Conservation (phyloP, 2,888 invertebrate species). For the Eucera pruinosa region DNA sequence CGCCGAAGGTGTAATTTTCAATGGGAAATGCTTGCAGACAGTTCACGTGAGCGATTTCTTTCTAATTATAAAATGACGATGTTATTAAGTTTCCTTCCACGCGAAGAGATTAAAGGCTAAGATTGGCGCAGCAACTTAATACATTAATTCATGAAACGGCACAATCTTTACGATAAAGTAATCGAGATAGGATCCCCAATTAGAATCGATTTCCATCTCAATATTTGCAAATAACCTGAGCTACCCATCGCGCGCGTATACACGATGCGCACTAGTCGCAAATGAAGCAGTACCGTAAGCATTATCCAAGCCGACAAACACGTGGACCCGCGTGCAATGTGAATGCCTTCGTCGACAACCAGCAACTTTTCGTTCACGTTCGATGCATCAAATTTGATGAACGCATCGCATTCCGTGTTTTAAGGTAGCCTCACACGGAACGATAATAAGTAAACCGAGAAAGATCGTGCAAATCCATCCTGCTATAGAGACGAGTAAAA, state of each 20-base stretch:
- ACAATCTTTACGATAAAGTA: background rate
- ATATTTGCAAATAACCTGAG: background rate
- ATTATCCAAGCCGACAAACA: constrained; percentile 15
- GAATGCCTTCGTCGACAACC: constrained; percentile 28
- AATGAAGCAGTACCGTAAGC: constrained; percentile 39
- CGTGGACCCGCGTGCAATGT: constrained; percentile 34
- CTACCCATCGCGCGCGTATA: background rate
- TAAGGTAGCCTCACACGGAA: constrained; percentile 4
- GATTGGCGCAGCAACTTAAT: too few relatives aligned
- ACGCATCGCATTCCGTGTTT: constrained; percentile 23
- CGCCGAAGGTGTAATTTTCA: too few relatives aligned
- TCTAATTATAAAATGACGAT: too few relatives aligned
- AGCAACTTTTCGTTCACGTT: constrained; percentile 28
- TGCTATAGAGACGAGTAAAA: too few relatives aligned
- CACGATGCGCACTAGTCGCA: background rate
- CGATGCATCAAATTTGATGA: constrained; percentile 42
- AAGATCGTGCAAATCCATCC: too few relatives aligned
- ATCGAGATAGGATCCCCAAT: background rate
- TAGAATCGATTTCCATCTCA: constrained; percentile 1
- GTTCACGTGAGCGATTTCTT: too few relatives aligned
- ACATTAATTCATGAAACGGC: background rate
- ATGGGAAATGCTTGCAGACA: too few relatives aligned
- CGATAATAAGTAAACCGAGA: too few relatives aligned
- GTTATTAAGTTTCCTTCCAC: too few relatives aligned
- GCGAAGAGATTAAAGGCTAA: too few relatives aligned